Evolutionary conservation across 2,888 invertebrate species (phyloP), one percentile per base, ranked within the genome.

Genomic region (Machimus atricapillus): DNA sequence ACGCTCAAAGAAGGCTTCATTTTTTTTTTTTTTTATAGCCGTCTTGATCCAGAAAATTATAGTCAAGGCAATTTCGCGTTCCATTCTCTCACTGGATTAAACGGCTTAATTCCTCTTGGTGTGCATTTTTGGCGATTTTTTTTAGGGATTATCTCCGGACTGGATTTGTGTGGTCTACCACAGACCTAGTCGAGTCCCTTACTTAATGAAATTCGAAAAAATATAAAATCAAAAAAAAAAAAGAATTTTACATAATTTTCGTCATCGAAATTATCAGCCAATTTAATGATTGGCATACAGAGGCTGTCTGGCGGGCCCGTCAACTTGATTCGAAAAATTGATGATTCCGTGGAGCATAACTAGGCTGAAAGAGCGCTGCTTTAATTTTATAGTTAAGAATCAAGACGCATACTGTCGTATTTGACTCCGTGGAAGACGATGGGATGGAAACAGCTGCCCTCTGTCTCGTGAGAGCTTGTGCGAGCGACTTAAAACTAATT

Each of bases 401-500:
- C 27, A 66, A 66, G 66, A 66, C 66, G 27, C 19, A 19, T 19
- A 66, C 66, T 23, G 27, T 12, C 23, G 19, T 27, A 66, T 27
- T 9, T 19, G 7, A n/a, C 4, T 19, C 12, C 0, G 66, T 8
- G 23, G 2, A 23, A 66, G 66, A 58, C 58, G 7, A 27, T 66
- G 66, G 27, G 66, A 52, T 52, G 66, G 66, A 66, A 19, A 66
- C 66, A 66, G 23, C 66, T 66, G 9, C 66, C 66, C n/a, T 56
- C 19, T 27, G 66, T 66, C 34, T 46, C 43, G 23, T 7, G 12
- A 23, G 23, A 78, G 43, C 78, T 43, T 37, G 12, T 43, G 78
- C n/a, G 78, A 78, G 23, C 23, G 43, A 46, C 78, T 78, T 78
- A 43, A 78, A 66, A 19, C 34, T 78, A 78, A 78, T 78, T 78